Base-by-base conservation (phyloP, 2,888 invertebrate species). In the Drosophila lacicola region DNA sequence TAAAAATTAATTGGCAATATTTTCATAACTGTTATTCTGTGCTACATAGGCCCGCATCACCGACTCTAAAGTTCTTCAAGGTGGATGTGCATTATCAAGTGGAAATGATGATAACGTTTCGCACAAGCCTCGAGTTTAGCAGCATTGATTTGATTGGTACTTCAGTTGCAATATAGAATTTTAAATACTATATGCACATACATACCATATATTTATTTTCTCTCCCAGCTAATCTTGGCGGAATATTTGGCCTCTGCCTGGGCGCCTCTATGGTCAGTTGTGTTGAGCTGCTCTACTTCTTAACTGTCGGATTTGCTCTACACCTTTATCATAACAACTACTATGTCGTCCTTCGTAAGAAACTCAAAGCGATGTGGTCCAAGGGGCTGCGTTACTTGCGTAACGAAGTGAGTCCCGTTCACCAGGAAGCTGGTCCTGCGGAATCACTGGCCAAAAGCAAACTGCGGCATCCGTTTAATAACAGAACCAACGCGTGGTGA, bases 211-310 rank as follows among this genome's bases (percentile, higher is more conserved):
- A 29, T 29, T 25, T 29, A 29, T 29, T 29, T 8, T 8, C 29
- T 25, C 3, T 13, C 8, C 0, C 62, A 93, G 93, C 93, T 9
- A 92, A 92, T 44, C 92, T 93, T 72, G 93, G 93, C 9, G 93
- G 93, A 25, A 92, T 93, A 65, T 92, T 93, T 53, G 93, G 93
- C 2, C 90, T 93, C 2, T 93, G 93, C 66, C 70, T 93, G 66
- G 93, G 93, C 5, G 93, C 92, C 4, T 93, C 93, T 1, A 80
- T 93, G 67, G 86, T 93, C 46, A 93, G 93, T 74, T 91, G 86
- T 17, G 90, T 91, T 9, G 93, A 93, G 71, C 62, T 93, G 13
- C n/a, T 93, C 14, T 93, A 93, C 72, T 92, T 91, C 44, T 60
- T 91, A 17, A 90, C 91, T 1, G 74, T 91, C 61, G 91, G 91